Base-by-base conservation (phyloP, 2,113 vertebrate genomes). In the Sorex araneus region DNA sequence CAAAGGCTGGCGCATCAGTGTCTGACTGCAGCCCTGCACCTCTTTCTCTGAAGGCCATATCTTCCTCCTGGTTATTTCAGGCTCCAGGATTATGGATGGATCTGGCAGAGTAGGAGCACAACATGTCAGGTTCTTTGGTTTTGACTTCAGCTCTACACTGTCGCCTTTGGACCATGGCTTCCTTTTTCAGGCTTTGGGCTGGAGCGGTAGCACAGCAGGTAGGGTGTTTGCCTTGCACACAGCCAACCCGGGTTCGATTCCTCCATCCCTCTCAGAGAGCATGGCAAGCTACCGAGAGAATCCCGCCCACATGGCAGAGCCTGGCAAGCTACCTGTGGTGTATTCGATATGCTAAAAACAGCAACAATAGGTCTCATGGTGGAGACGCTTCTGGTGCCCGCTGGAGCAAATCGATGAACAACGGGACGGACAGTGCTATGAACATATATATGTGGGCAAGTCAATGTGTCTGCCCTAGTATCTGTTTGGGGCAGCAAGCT, bases 101-200 rank as follows among this genome's bases (percentile, higher is more conserved):
- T 76, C 3, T 90, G 50, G n/a, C 18, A 25, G 4, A 21, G 4
- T 28, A n/a, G 36, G 74, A 45, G 10, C 50, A 50, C 18, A 69
- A 36, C 43, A 43, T 27, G 4, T 74, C 10, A 47, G 6, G 63
- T 83, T 92, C 27, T 60, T 57, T 80, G 30, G 34, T 76, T 95
- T 76, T 83, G 19, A 66, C 64, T 89, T 93, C 70, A 86, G 80
- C 84, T 57, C 80, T 74, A 84, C 28, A 45, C 45, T 83, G 21
- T 82, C 64, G 10, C 75, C 40, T 66, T 89, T 92, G 73, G 18
- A 87, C 83, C 89, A 23, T 43, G 67, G 12, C 45, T 81, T 83
- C 40, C 83, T 69, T 27, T 87, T 70, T 89, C 27, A 73, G 25
- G 18, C 36, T 90, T 27, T 80, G 3, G n/a, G n/a, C n/a, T n/a